Base-by-base conservation (phyloP, 2,113 vertebrate genomes). In the Nothoprocta pentlandii region DNA sequence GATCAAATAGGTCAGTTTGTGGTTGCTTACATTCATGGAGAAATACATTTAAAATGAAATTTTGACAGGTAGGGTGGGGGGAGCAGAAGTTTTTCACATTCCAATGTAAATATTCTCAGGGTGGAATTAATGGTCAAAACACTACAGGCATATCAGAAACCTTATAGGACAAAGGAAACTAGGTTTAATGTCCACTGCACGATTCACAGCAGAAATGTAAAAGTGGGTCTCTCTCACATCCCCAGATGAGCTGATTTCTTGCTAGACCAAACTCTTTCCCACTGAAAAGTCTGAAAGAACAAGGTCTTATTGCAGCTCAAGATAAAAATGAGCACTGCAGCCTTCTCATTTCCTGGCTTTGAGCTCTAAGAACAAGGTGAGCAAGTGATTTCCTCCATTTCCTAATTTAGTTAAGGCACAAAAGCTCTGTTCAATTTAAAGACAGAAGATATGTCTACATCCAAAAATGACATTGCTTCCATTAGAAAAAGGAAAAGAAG, bases 311-410 rank as follows among this genome's bases (percentile, higher is more conserved):
- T 86, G 63, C 84, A 91, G 74, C 34, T 49, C 3, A 59, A 73
- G n/a, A 41, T 61, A 41, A 20, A 26, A 51, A 16, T 6, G 4
- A 25, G 30, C 36, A 51, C 14, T 11, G 11, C 34, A 71, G 6
- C 19, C 17, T 90, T 80, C 90, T 95, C 53, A 89, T 94, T 95
- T 96, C 91, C 91, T 89, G 80, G 61, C 88, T 90, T 83, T 75
- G 28, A 90, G 92, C 61, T 95, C 91, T 64, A 42, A 83, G 93
- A 89, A 80, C 85, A 91, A 94, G 85, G 85, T 76, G 73, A 71
- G 73, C 61, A 59, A 90, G 82, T 2, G 2, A 76, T 88, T 94
- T 90, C 44, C 58, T 90, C 73, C 47, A 53, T 67, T 86, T 81
- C 88, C 67, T 94, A 73, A 86, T 92, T 96, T 53, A 81, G 73